A percentile compares a stretch with the other conserved stretches of the same genome.
These are phyloP conservation scores for Antedon bifida DNA, from an alignment of 35 echinoderm and acorn worm genomes.

Conservation along the genomic window DNA sequence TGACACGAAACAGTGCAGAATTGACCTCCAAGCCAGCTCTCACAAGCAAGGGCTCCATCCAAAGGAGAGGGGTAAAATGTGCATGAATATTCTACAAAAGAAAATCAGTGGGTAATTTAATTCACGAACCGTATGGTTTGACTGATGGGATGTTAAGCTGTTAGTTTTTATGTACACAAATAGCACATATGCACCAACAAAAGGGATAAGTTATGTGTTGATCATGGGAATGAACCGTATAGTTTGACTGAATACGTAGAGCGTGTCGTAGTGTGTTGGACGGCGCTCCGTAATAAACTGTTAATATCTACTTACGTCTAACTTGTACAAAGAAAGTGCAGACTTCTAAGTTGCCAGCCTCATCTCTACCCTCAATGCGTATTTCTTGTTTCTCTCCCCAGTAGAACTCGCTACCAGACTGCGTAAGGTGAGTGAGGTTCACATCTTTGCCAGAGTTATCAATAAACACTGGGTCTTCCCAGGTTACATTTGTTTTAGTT, in stretches of 20 bases:
- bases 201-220: too few relatives aligned
- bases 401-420: neutral
- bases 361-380: neutral
- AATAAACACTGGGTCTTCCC: constrained; percentile 20
- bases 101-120: too few relatives aligned
- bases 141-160: too few relatives aligned
- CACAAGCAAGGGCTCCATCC: constrained; percentile 30
- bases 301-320: constrained; percentile 7
- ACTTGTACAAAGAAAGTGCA: neutral
- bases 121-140: too few relatives aligned
- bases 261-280: too few relatives aligned
- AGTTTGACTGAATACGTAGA: too few relatives aligned
- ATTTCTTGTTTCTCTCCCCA: neutral
- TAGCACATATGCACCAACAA: too few relatives aligned
- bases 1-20: constrained; percentile 36
- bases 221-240: too few relatives aligned
- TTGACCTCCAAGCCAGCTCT: constrained; percentile 27
- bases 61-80: constrained; percentile 18
- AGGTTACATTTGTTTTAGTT: neutral
- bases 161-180: too few relatives aligned
- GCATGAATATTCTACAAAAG: constrained; percentile 28
- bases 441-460: constrained; percentile 23
- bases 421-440: neutral
- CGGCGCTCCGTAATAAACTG: too few relatives aligned
- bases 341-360: neutral